These are phyloP conservation scores for Quadroppia sp. DNA, from an alignment of 2,888 invertebrate genomes.

Conservation along the genomic window DNA sequence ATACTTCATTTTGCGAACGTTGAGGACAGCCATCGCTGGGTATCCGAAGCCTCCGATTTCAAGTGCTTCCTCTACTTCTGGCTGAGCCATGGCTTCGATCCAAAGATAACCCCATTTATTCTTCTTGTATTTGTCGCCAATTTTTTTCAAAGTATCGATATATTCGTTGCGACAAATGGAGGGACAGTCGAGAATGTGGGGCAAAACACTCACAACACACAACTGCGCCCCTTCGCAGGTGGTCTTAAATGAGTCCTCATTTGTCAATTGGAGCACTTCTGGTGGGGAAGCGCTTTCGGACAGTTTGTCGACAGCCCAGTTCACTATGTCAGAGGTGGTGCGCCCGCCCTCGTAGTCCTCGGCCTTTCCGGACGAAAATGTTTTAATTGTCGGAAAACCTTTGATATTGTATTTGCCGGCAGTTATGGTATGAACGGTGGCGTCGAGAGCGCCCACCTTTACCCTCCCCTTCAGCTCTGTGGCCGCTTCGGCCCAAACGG, in stretches of 20 bases:
- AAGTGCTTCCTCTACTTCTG: constrained; percentile 71
- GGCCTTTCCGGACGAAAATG: constrained; percentile 65
- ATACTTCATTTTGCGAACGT: constrained; percentile 94
- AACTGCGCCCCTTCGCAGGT: constrained; percentile 81
- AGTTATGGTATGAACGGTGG: constrained; percentile 67
- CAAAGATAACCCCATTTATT: constrained; percentile 94
- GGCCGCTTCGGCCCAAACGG: constrained; percentile 91
- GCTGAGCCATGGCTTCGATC: constrained; percentile 85
- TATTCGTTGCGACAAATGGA: constrained; percentile 86
- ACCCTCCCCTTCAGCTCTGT: constrained; percentile 78
- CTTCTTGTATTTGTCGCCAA: constrained; percentile 87
- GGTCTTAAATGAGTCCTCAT: constrained; percentile 62
- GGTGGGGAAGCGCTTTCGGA: constrained; percentile 84
- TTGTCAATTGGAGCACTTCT: constrained; percentile 60
- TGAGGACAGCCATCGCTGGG: constrained; percentile 95
- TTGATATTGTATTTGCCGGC: constrained; percentile 80
- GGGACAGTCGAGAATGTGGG: constrained; percentile 93
- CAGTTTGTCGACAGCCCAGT: constrained; percentile 81
- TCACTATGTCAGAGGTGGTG: constrained; percentile 80
- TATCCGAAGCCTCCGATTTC: constrained; percentile 98
- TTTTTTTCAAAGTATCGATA: constrained; percentile 64
- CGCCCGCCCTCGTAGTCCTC: constrained; percentile 90
- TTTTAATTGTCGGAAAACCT: constrained; percentile 94
- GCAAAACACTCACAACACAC: constrained; percentile 85
- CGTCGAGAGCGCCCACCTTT: constrained; percentile 78